Evolutionary conservation across 1,140 invertebrate species (phyloP).

Genomic region (Diorhabda elongata): DNA sequence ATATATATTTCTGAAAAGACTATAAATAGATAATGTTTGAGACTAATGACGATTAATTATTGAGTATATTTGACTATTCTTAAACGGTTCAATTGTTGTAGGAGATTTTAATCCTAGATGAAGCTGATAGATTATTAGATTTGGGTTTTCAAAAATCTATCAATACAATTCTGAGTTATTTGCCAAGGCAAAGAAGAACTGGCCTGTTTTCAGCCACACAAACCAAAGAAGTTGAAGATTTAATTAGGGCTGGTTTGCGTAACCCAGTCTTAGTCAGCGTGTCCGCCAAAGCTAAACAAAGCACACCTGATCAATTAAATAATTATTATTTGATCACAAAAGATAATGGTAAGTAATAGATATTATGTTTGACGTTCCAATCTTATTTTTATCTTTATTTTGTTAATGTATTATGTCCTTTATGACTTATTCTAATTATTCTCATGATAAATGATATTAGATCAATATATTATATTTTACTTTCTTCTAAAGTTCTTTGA

Average conservation of each 20-base stretch:
- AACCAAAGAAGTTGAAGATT: conserved; percentile 87
- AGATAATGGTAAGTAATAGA: conserved; percentile 58
- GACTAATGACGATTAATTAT: no score
- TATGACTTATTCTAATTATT: no score
- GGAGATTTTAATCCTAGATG: conserved; percentile 93
- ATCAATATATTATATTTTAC: no score
- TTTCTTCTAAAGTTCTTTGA: no score
- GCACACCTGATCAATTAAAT: conserved; percentile 75
- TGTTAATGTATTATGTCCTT: no score
- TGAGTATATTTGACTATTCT: no score
- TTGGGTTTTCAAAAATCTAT: conserved; percentile 87
- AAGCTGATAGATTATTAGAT: conserved; percentile 92
- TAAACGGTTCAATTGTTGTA: conserved; percentile 42
- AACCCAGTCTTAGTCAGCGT: conserved; percentile 92
- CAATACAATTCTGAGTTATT: conserved; percentile 83
- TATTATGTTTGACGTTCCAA: background rate
- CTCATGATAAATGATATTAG: no score
- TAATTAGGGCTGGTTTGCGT: conserved; percentile 89
- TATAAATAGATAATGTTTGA: no score
- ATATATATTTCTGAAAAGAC: no score
- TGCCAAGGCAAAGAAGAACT: conserved; percentile 91
- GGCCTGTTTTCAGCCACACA: conserved; percentile 98
- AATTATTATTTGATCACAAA: conserved; percentile 84
- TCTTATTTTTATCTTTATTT: background rate
- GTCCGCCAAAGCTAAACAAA: conserved; percentile 75